Evolutionary conservation across 1,140 invertebrate species (phyloP).

Genomic region (Cheumatopsyche charites): DNA sequence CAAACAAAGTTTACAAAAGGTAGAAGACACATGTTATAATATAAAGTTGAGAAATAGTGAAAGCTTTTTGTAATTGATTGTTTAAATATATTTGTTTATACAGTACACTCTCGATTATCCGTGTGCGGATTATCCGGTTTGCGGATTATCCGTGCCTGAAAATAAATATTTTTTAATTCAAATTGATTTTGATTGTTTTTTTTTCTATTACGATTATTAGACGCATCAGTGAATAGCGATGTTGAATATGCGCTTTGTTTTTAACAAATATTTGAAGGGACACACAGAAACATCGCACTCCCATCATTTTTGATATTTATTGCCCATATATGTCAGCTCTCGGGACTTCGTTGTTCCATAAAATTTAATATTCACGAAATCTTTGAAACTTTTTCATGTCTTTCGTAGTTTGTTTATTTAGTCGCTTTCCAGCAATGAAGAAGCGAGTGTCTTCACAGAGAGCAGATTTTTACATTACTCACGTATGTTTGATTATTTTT

Average conservation of each 20-base stretch:
- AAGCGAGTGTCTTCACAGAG: not conserved
- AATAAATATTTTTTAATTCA: not conserved
- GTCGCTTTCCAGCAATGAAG: not conserved
- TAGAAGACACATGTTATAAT: slow-evolving; percentile 41
- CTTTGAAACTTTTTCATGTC: not conserved
- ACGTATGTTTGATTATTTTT: too few relatives aligned
- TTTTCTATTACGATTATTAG: not conserved
- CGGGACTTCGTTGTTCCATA: not conserved
- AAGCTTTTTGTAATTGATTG: too few relatives aligned
- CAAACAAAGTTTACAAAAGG: slow-evolving; percentile 43
- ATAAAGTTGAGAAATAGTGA: slow-evolving; percentile 34
- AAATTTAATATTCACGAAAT: not conserved
- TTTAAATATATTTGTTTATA: not conserved
- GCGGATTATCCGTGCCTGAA: slow-evolving; percentile 25
- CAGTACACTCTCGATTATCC: not conserved
- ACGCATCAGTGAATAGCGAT: too few relatives aligned
- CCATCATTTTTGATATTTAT: too few relatives aligned
- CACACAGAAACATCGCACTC: too few relatives aligned
- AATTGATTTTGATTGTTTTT: not conserved
- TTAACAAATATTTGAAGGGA: not conserved
- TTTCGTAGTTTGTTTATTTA: not conserved
- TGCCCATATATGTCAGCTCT: too few relatives aligned
- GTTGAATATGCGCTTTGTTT: not conserved
- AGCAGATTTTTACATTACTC: too few relatives aligned
- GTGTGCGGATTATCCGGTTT: slow-evolving; percentile 1